phyloP scores from a whole-genome alignment of 2,888 invertebrate species.

The Cylloceria caligata region DNA sequence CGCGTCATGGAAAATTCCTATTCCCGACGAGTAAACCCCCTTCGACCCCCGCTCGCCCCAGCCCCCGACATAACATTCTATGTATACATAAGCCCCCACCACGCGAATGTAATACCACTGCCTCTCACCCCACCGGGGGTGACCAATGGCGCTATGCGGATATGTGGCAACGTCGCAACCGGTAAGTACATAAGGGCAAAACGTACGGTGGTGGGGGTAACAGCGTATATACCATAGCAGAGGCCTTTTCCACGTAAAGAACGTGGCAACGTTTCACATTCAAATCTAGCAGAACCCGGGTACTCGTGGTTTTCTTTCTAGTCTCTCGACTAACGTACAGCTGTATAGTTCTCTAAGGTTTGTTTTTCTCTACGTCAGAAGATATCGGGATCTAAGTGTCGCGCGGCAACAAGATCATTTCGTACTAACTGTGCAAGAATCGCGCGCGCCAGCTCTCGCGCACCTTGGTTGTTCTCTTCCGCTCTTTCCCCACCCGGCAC shows the following conservation, averaged over 20 bases:
- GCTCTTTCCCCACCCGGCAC: constrained; percentile 22
- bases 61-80: constrained; percentile 59
- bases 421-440: constrained; percentile 14
- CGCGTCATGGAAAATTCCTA: constrained; percentile 83
- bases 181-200: constrained; percentile 80
- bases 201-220: constrained; percentile 64
- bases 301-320: constrained; percentile 71
- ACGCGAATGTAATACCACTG: constrained; percentile 60
- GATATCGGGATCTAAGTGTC: constrained; percentile 25
- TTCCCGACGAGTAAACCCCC: constrained; percentile 73
- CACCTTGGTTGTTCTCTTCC: constrained; percentile 30
- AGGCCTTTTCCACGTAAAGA: constrained; percentile 74
- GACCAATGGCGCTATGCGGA: constrained; percentile 75
- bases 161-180: constrained; percentile 84
- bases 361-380: not conserved
- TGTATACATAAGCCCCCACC: constrained; percentile 76
- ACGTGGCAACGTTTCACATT: constrained; percentile 83
- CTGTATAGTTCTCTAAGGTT: constrained; percentile 13
- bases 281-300: constrained; percentile 80
- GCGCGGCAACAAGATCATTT: constrained; percentile 26
- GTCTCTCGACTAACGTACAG: constrained; percentile 52
- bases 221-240: constrained; percentile 53
- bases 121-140: constrained; percentile 75
- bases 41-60: constrained; percentile 58
- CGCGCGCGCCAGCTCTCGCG: constrained; percentile 29